phyloP scores from a whole-genome alignment of 1,140 invertebrate species.

The Tetramorium parvispinum region DNA sequence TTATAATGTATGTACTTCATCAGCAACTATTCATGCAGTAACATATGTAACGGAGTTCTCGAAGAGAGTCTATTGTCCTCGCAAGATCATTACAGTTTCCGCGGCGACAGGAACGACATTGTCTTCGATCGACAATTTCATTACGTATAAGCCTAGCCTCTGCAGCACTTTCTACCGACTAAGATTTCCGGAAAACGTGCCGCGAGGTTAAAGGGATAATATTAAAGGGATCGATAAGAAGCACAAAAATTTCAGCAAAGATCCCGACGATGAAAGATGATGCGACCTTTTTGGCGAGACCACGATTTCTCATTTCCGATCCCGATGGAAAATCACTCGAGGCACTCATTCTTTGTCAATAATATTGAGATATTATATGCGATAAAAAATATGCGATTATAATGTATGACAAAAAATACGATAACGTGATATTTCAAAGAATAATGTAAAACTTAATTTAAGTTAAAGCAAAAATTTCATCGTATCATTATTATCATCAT shows the following conservation, averaged over 20 bases:
- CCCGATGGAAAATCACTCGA: background rate
- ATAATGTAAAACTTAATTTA: background rate
- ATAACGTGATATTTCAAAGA: background rate
- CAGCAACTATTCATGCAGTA: background rate
- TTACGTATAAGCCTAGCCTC: slow-evolving; percentile 13
- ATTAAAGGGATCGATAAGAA: background rate
- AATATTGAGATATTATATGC: background rate
- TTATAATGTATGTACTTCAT: background rate
- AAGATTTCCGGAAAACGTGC: slow-evolving; percentile 13
- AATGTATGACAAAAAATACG: background rate
- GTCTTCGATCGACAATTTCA: slow-evolving; percentile 40
- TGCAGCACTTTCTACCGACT: background rate
- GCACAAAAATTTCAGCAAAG: background rate
- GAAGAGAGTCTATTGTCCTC: slow-evolving; percentile 9
- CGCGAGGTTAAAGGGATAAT: background rate
- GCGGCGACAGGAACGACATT: slow-evolving; percentile 13
- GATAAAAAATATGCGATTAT: background rate
- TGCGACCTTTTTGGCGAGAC: background rate
- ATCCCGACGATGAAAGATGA: slow-evolving; percentile 13
- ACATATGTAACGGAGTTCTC: slow-evolving; percentile 1
- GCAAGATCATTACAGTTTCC: slow-evolving; percentile 28
- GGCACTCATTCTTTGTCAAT: background rate
- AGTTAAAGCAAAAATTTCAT: background rate
- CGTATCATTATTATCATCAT: background rate
- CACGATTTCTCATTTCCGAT: background rate